A percentile compares a stretch with the other conserved stretches of the same genome.
phyloP scores from a whole-genome alignment of 2,888 invertebrate species.

The Pterostichus madidus region DNA sequence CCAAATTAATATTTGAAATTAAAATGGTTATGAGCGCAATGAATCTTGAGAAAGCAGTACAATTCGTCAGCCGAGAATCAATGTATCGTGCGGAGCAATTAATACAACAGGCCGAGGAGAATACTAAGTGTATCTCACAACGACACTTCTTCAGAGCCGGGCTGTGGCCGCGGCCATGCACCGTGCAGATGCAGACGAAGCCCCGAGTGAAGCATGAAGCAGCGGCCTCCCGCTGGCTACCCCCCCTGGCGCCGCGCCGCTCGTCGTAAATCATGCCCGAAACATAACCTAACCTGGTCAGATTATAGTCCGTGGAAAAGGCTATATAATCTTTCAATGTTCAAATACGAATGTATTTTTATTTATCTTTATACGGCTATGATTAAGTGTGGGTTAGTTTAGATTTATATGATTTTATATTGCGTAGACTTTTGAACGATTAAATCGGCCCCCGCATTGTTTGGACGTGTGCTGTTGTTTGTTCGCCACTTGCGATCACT shows the following conservation, averaged over 20 bases:
- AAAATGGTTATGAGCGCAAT: neutral
- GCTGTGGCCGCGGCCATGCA: neutral
- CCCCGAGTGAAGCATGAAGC: constrained; percentile 6
- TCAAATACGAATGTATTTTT: constrained; percentile 67
- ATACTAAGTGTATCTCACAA: constrained; percentile 29
- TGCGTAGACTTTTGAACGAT: constrained; percentile 65
- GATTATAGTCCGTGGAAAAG: constrained; percentile 67
- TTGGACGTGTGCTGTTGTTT: constrained; percentile 43
- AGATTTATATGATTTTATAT: constrained; percentile 67
- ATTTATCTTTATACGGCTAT: constrained; percentile 67
- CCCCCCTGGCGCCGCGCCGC: constrained; percentile 69
- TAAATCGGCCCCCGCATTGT: constrained; percentile 66
- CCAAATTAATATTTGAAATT: neutral
- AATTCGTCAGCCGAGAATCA: constrained; percentile 18
- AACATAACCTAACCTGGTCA: constrained; percentile 69
- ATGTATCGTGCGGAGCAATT: constrained; percentile 28
- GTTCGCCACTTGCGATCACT: constrained; percentile 37
- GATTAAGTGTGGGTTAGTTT: constrained; percentile 67
- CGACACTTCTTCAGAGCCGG: constrained; percentile 13
- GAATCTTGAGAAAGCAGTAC: neutral
- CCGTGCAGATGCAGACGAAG: constrained; percentile 8
- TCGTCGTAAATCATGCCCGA: constrained; percentile 70
- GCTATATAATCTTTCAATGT: constrained; percentile 68
- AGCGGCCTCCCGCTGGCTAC: constrained; percentile 68
- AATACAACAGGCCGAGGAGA: constrained; percentile 18